Base-by-base conservation (phyloP, 2,113 vertebrate species). In the Halcyon malimbica region DNA sequence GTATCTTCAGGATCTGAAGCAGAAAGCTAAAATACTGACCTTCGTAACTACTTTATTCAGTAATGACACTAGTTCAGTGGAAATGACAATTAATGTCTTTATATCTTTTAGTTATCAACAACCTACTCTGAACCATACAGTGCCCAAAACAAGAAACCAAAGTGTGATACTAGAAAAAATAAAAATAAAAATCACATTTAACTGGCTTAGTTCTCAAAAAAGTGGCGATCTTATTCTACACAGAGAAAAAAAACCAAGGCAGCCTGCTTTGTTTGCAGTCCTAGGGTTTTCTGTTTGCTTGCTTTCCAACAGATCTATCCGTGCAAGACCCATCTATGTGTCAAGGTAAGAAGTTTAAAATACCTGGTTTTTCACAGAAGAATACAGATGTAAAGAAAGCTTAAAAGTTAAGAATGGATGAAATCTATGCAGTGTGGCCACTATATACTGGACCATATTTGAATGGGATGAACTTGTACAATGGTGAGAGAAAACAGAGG, bases 381-480 rank as follows among this genome's bases (percentile, higher is more conserved):
- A 53, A 51, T 4, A 63, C 0, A 39, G 3, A 20, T 69, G 78
- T 44, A 59, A 75, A 80, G 39, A 42, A 90, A 67, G 16, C 42
- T 46, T 18, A 5, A 11, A 33, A 9, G 10, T 54, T 62, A 65
- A 76, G 31, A 85, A 64, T 4, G 9, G 29, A 31, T 51, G 29
- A n/a, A 60, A 37, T 17, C 26, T 20, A 5, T 2, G 5, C 10
- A 20, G 3, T 5, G 20, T 24, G 31, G 24, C 37, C 41, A 16
- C 6, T 11, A 33, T 1, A 16, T 29, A 54, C 28, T 63, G 33
- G 13, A 42, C 26, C 3, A 1, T 29, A 60, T 0, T 63, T 35
- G 60, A 75, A 56, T 28, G 12, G 7, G 10, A 51, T 20, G 33
- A 80, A 33, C n/a, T 21, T 56, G 46, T 15, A 16, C 9, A 35